These are phyloP conservation scores for Turritopsis rubra DNA, from an alignment of 30 jellyfish, hydroid and myxozoan genomes.

Conservation along the genomic window DNA sequence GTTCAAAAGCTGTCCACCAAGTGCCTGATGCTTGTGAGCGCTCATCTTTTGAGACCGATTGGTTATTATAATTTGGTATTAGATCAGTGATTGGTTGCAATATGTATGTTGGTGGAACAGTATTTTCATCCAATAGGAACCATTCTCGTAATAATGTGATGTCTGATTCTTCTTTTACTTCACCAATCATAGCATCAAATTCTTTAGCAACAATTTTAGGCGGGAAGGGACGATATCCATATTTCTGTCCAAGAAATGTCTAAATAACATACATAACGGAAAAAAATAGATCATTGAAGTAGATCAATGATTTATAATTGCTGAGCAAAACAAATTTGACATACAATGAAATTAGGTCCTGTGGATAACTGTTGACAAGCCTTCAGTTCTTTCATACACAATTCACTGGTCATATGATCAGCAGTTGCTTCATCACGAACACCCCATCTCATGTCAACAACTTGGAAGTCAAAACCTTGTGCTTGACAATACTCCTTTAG, in stretches of 20 bases:
- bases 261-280: no score
- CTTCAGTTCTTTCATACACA: constrained; percentile 72
- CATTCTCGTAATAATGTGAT: constrained; percentile 48
- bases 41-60: constrained; percentile 46
- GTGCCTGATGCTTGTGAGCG: constrained; percentile 55
- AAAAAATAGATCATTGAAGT: no score
- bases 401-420: constrained; percentile 89
- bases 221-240: constrained; percentile 79
- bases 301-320: no score
- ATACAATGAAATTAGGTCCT: constrained; percentile 89
- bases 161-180: constrained; percentile 34
- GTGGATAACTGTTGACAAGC: constrained; percentile 79
- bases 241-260: constrained; percentile 14
- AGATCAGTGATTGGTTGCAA: constrained; percentile 62
- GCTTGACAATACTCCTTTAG: constrained; percentile 85
- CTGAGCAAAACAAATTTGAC: no score
- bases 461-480: constrained; percentile 83
- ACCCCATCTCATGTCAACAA: constrained; percentile 97
- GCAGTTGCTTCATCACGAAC: constrained; percentile 92
- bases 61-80: constrained; percentile 63
- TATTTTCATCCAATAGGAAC: constrained; percentile 62
- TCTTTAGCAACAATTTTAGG: constrained; percentile 62
- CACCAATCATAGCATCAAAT: constrained; percentile 53
- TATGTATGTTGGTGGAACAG: constrained; percentile 60
- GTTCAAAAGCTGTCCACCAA: constrained; percentile 87